Evolutionary conservation across 1,140 invertebrate species (phyloP).

Genomic region (Atta colombica): DNA sequence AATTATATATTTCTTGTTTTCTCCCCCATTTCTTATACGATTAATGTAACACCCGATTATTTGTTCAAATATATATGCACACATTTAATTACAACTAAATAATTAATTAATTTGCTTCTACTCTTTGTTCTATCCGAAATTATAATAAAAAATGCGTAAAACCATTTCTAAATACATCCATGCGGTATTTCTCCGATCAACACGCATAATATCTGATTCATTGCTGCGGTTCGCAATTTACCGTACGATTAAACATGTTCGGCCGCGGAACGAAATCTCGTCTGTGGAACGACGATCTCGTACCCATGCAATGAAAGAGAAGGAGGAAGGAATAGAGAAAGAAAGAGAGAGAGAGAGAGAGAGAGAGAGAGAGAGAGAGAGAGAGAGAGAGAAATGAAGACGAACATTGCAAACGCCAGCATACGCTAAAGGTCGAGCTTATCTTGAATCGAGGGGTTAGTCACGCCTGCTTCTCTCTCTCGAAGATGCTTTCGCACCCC

Average conservation of each 20-base stretch:
- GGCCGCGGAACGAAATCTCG: slow-evolving; percentile 51
- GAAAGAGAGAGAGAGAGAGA: not conserved
- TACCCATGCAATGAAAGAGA: slow-evolving; percentile 3
- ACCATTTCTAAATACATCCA: not conserved
- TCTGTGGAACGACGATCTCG: slow-evolving; percentile 28
- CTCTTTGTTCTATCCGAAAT: not conserved
- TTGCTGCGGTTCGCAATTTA: slow-evolving; percentile 38
- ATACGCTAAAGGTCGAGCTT: slow-evolving; percentile 50
- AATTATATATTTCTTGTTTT: not conserved
- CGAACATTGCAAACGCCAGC: slow-evolving; percentile 51
- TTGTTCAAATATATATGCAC: not conserved
- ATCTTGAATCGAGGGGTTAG: slow-evolving; percentile 63
- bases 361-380: not conserved
- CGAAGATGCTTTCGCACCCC: slow-evolving; percentile 55
- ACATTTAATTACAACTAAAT: not conserved
- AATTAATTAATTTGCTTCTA: slow-evolving; percentile 4
- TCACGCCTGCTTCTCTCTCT: slow-evolving; percentile 52
- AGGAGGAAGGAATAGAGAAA: not conserved
- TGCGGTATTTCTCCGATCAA: not conserved
- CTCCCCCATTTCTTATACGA: not conserved
- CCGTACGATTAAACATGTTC: slow-evolving; percentile 46
- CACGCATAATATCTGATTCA: slow-evolving; percentile 31
- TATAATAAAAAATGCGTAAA: slow-evolving; percentile 17
- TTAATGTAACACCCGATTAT: not conserved
- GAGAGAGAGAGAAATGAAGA: not conserved